Evolutionary conservation across 2,888 invertebrate genomes (phyloP), one percentile per base, ranked within the genome.

Genomic region (Ophion obscuratus): DNA sequence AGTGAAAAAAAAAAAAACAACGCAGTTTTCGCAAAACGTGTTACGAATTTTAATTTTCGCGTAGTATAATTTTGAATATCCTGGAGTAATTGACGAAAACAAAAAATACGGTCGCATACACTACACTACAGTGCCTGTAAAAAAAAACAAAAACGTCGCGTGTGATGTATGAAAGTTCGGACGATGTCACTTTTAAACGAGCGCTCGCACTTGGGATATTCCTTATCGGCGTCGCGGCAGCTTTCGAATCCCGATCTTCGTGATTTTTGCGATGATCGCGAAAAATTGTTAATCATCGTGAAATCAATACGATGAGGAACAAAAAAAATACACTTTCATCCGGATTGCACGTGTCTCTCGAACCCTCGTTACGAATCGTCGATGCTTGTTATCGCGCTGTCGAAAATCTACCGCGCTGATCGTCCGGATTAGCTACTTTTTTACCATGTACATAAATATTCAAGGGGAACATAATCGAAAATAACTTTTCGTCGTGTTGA

Each of bases 381-480:
- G 78, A 82, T 85, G 75, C 78, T 53, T 74, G 83, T 74, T 80
- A 70, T 81, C 73, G 84, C 53, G 87, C 83, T 71, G 75, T 85
- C 44, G n/a, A 82, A 71, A 75, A 47, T 79, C n/a, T 71, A 64
- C 73, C 79, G 79, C 79, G 81, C 83, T 83, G 20, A 80, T 89
- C 76, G 86, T 88, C 89, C 87, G 82, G 85, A 89, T 71, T 84
- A 86, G 78, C 86, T 88, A 89, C 87, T 88, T 91, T 91, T 91
- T 89, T 91, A 92, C 89, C 86, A 83, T 92, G 92, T 92, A 92
- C 90, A 92, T 92, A 92, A 90, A 88, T 85, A 85, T 82, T 79
- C 82, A 71, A 70, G 64, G 75, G 44, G 47, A 53, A 20, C 75
- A 79, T 77, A 57, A 81, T 61, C 68, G 73, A 78, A 82, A 70